Evolutionary conservation across 2,113 vertebrate genomes (phyloP), one percentile per base, ranked within the genome.

Genomic region (Lipotes vexillifer): DNA sequence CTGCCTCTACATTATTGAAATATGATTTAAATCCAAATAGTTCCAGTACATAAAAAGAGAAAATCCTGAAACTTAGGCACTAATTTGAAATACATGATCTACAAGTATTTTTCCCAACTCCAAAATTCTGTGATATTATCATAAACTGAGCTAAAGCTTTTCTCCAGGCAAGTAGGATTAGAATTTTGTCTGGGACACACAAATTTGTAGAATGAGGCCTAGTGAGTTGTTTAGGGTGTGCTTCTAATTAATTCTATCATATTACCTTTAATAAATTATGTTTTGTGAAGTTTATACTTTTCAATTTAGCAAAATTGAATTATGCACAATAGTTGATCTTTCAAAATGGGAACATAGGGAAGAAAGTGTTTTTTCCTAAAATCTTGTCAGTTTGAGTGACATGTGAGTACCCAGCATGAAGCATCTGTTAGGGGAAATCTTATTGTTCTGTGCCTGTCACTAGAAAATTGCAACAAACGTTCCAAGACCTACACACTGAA

Each of bases 381-480:
- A 82, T 44, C 38, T 25, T 1, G 41, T 57, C 95, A 98, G 85
- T 75, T 66, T 93, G 96, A 98, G 82, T 52, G 96, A 88, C 94
- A 38, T 9, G 81, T 78, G 93, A 95, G 89, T 41, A 75, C 93
- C 83, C 97, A 93, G 36, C 82, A 96, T 93, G 92, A 93, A 98
- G 92, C 97, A 18, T 92, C 93, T 96, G 36, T 75, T n/a, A 49
- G 82, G 82, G 49, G 61, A 96, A 96, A 85, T 98, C 90, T 97
- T 66, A 85, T 57, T 69, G 65, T 80, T 89, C 75, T 94, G 57
- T 11, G 6, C 94, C 96, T 96, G 92, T 95, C 97, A 94, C 97
- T 92, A 59, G 78, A 88, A 98, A 98, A 98, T 23, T 8, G 49
- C 81, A 97, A 90, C 44, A 88, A 97, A 84, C 0, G 3, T 86